Evolutionary conservation across 2,797 vertebrate species (phyloP).

Genomic region (Hemitrygon akajei): DNA sequence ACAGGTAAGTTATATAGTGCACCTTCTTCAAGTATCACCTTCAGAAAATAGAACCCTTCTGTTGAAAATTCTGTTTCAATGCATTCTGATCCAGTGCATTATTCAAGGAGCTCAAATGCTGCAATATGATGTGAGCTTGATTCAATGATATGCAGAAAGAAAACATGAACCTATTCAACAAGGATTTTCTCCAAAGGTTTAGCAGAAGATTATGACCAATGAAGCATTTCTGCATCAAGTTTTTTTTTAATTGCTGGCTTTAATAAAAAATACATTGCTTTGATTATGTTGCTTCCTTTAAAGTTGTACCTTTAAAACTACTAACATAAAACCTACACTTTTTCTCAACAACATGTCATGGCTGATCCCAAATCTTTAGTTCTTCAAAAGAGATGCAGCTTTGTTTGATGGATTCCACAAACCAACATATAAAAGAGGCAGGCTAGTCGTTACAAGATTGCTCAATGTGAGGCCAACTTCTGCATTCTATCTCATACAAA

Average conservation of each 20-base stretch:
- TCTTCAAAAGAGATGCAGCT: constrained; percentile 10
- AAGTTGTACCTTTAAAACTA: constrained; percentile 1
- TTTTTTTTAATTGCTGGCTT: constrained; percentile 1
- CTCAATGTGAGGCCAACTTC: constrained; percentile 9
- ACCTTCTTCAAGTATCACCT: neutral
- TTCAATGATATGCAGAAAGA: neutral
- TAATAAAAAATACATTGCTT: neutral
- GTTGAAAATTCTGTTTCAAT: neutral
- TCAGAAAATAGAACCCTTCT: neutral
- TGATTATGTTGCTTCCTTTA: neutral
- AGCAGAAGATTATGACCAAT: neutral
- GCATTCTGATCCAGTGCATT: neutral
- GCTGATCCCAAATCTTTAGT: constrained; percentile 23
- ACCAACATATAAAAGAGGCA: constrained; percentile 1
- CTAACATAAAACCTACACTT: neutral
- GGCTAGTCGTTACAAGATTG: constrained; percentile 34
- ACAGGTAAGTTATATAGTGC: neutral
- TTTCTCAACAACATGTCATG: constrained; percentile 17
- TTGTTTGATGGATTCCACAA: constrained; percentile 18
- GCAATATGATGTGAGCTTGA: neutral
- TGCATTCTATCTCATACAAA: neutral
- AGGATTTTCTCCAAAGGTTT: neutral
- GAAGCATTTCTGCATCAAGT: neutral
- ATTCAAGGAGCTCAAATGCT: neutral
- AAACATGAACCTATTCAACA: neutral